Evolutionary conservation across 2,888 invertebrate genomes (phyloP).

Genomic region (Chesias legatella): DNA sequence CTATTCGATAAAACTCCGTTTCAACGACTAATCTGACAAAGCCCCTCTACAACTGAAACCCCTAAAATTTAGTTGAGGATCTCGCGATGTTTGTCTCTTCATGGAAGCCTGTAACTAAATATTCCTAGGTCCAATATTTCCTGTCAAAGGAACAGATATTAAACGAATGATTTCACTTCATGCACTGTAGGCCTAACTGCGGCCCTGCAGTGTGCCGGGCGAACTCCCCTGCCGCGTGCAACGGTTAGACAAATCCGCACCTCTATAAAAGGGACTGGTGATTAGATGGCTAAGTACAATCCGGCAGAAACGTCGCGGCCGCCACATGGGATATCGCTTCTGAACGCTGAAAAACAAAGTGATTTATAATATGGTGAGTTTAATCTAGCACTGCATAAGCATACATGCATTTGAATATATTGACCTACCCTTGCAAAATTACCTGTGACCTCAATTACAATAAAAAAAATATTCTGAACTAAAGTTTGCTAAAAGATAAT

Average conservation of each 20-base stretch:
- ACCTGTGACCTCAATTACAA: no score
- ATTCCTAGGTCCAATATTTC: no score
- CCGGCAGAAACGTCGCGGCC: slow-evolving; percentile 61
- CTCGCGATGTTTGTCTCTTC: no score
- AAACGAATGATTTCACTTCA: background rate
- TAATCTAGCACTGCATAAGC: background rate
- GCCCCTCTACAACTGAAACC: no score
- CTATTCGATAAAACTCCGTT: no score
- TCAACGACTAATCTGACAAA: no score
- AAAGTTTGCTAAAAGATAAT: no score
- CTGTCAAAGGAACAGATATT: no score
- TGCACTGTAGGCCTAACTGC: slow-evolving; percentile 36
- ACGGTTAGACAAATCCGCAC: slow-evolving; percentile 73
- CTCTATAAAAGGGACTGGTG: slow-evolving; percentile 79
- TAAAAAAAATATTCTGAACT: no score
- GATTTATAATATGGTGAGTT: slow-evolving; percentile 29
- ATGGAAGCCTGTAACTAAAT: no score
- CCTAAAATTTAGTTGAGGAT: no score
- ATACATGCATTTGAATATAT: background rate
- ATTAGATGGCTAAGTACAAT: slow-evolving; percentile 72
- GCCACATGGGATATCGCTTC: slow-evolving; percentile 59
- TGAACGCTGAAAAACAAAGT: slow-evolving; percentile 31
- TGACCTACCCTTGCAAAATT: no score
- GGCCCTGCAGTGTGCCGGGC: slow-evolving; percentile 59
- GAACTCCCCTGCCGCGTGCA: slow-evolving; percentile 69